A percentile compares a stretch with the other conserved stretches of the same genome.
phyloP scores from a whole-genome alignment of 2,888 invertebrate species.

The Phengaris arion region DNA sequence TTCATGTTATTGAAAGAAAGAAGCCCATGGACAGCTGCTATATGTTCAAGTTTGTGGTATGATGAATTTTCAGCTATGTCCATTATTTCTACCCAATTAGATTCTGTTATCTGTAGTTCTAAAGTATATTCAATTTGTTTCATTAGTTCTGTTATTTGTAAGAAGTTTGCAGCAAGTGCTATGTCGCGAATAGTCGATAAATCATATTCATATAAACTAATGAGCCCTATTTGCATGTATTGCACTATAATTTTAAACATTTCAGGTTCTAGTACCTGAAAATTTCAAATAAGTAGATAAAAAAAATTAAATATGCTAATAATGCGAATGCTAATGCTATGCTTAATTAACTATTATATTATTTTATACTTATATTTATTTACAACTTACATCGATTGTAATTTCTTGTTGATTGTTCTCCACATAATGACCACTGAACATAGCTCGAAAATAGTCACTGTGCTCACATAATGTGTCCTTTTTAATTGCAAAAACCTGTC shows the following conservation, averaged over 20 bases:
- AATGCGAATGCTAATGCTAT: no score
- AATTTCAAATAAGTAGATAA: slow-evolving; percentile 34
- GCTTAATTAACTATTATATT: no score
- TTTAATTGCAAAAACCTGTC: slow-evolving; percentile 53
- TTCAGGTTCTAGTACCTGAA: slow-evolving; percentile 62
- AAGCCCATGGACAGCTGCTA: slow-evolving; percentile 55
- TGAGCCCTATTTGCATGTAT: slow-evolving; percentile 61
- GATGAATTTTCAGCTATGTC: slow-evolving; percentile 58
- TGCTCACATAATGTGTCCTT: slow-evolving; percentile 58
- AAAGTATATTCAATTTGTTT: slow-evolving; percentile 64
- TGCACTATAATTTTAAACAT: slow-evolving; percentile 60
- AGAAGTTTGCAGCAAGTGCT: slow-evolving; percentile 59
- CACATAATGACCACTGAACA: slow-evolving; percentile 69
- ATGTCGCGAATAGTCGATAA: slow-evolving; percentile 53
- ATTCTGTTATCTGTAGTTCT: slow-evolving; percentile 49
- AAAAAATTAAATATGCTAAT: background rate
- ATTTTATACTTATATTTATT: no score
- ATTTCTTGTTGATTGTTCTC: slow-evolving; percentile 62
- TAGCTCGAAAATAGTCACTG: slow-evolving; percentile 72
- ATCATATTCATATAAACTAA: slow-evolving; percentile 58
- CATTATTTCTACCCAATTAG: slow-evolving; percentile 61
- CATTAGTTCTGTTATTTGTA: slow-evolving; percentile 64
- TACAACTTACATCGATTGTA: slow-evolving; percentile 59
- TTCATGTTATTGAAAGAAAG: slow-evolving; percentile 59
- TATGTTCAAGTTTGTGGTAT: slow-evolving; percentile 51